Evolutionary conservation across 2,888 invertebrate genomes (phyloP).

Genomic region (Drosophila imparisetae): DNA sequence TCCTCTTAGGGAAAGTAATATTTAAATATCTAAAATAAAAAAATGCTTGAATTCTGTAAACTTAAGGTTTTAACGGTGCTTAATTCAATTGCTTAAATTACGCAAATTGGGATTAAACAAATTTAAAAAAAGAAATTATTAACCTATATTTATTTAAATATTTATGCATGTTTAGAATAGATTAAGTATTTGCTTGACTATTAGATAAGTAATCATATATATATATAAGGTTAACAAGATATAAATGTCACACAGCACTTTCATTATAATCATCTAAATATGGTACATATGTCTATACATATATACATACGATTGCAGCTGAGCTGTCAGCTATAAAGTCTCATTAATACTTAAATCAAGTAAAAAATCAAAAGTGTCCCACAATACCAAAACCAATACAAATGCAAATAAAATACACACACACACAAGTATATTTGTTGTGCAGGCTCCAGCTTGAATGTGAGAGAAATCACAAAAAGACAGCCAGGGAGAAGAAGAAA

Average conservation of each 20-base stretch:
- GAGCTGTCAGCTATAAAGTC: constrained; percentile 64
- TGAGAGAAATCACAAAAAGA: constrained; percentile 21
- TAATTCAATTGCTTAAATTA: neutral
- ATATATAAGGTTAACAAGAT: neutral
- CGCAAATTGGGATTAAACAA: neutral
- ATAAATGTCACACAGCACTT: neutral
- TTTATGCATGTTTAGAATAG: neutral
- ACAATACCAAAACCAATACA: constrained; percentile 57
- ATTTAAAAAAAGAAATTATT: neutral
- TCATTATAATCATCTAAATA: neutral
- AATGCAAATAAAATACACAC: constrained; percentile 5
- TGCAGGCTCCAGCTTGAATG: constrained; percentile 53
- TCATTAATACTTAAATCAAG: constrained; percentile 77
- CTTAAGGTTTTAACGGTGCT: neutral
- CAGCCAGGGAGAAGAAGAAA: neutral
- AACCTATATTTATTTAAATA: neutral
- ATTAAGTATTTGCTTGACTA: neutral
- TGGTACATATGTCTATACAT: neutral
- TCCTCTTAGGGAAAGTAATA: neutral
- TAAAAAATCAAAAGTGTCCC: constrained; percentile 77
- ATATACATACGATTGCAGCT: constrained; percentile 5
- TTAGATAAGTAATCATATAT: neutral
- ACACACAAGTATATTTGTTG: constrained; percentile 38
- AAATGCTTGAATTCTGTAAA: neutral
- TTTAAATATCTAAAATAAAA: neutral